A percentile compares a stretch with the other conserved stretches of the same genome.
These are phyloP conservation scores for Archilochus colubris DNA, from an alignment of 2,113 vertebrate genomes.

Conservation along the genomic window DNA sequence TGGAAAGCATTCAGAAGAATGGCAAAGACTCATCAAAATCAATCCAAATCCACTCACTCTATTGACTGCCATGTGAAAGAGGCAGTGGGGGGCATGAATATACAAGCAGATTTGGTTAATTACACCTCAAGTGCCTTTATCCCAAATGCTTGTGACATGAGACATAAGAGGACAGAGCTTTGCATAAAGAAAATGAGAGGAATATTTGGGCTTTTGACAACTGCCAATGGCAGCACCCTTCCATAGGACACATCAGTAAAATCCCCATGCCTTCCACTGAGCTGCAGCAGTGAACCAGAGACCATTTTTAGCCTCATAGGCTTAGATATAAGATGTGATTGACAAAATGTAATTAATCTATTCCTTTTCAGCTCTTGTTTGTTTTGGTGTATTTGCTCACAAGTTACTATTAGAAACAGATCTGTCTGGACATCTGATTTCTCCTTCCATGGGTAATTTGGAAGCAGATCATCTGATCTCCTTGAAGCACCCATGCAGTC, in stretches of 20 bases:
- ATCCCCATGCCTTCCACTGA: background rate
- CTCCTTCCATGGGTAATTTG: background rate
- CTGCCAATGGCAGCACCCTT: background rate
- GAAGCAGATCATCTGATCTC: background rate
- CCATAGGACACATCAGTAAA: background rate
- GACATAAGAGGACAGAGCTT: background rate
- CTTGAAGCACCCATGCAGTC: background rate
- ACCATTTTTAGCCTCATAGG: background rate
- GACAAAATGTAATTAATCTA: background rate
- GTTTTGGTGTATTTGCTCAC: background rate
- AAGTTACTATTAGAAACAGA: background rate
- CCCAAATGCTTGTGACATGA: background rate
- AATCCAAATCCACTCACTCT: background rate
- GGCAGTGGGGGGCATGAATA: background rate
- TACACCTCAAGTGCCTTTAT: background rate
- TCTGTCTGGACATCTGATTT: background rate
- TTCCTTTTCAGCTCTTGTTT: fast-evolving
- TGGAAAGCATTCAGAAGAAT: background rate
- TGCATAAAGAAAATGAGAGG: background rate
- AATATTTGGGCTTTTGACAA: background rate
- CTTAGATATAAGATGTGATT: background rate
- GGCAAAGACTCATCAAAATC: background rate
- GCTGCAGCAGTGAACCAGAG: background rate
- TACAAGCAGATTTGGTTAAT: background rate
- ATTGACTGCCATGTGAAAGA: background rate